Conservation (phyloP, 2,888 invertebrate species). For the Cephus rjabovi region DNA sequence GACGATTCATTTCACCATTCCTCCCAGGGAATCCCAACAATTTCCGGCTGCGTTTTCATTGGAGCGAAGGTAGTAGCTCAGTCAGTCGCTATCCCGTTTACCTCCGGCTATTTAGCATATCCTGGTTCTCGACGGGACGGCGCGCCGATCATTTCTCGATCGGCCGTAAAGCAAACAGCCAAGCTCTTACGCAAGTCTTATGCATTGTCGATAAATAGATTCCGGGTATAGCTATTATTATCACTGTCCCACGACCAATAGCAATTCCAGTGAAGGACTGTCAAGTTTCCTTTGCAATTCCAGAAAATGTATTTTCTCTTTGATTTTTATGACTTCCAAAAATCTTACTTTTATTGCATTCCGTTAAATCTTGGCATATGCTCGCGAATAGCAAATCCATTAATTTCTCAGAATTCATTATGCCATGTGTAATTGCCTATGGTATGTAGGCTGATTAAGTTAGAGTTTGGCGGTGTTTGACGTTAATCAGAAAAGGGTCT, state of each 20-base stretch:
- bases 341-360: neutral
- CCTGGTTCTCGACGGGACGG: conserved; percentile 31
- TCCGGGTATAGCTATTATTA: neutral
- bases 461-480: neutral
- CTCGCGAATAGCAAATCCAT: neutral
- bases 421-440: neutral
- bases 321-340: neutral
- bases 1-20: neutral
- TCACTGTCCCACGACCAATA: neutral
- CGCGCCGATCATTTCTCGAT: conserved; percentile 34
- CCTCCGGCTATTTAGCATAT: conserved; percentile 27
- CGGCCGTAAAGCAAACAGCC: conserved; percentile 28
- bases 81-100: neutral
- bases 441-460: neutral
- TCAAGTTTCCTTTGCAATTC: neutral
- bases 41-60: conserved; percentile 25
- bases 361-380: neutral
- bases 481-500: neutral
- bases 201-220: conserved; percentile 23
- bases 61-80: neutral
- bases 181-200: conserved; percentile 35
- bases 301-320: neutral
- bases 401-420: neutral
- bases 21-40: conserved; percentile 22
- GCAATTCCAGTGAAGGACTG: neutral